phyloP scores from a whole-genome alignment of 2,888 invertebrate genomes.

The Zygogramma bicolorata region DNA sequence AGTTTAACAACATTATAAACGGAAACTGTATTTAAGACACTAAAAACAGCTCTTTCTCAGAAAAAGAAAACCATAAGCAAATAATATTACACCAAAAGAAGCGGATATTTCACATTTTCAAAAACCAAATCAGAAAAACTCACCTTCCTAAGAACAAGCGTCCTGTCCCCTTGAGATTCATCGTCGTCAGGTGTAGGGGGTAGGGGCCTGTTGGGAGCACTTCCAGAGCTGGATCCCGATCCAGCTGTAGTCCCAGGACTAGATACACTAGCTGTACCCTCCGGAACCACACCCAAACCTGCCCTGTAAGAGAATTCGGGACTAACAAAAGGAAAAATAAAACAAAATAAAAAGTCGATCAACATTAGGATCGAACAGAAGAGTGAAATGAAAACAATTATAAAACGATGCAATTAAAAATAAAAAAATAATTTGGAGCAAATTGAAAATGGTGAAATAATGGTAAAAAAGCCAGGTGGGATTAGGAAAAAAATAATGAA shows the following conservation, averaged over 20 bases:
- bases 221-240: constrained; percentile 67
- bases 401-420: constrained; percentile 15
- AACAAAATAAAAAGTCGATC: constrained; percentile 46
- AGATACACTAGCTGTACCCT: constrained; percentile 68
- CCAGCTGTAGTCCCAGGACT: constrained; percentile 64
- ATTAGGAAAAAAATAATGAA: constrained; percentile 23
- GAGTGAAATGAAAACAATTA: constrained; percentile 22
- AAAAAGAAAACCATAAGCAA: not conserved
- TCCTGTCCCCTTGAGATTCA: constrained; percentile 81
- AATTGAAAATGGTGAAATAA: not conserved
- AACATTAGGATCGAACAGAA: constrained; percentile 30
- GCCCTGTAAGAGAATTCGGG: constrained; percentile 87
- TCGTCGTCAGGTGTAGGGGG: constrained; percentile 96
- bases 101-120: constrained; percentile 54
- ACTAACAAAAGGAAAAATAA: constrained; percentile 70
- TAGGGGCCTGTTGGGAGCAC: constrained; percentile 91
- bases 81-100: constrained; percentile 38
- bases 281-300: constrained; percentile 75
- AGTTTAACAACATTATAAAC: too few species aligned
- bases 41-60: not conserved
- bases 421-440: too few species aligned
- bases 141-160: constrained; percentile 92
- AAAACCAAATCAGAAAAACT: constrained; percentile 63
- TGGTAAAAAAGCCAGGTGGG: constrained; percentile 21
- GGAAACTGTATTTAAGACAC: not conserved